phyloP scores from a whole-genome alignment of 2,797 vertebrate genomes.

The Enteromius unitaeniatus region DNA sequence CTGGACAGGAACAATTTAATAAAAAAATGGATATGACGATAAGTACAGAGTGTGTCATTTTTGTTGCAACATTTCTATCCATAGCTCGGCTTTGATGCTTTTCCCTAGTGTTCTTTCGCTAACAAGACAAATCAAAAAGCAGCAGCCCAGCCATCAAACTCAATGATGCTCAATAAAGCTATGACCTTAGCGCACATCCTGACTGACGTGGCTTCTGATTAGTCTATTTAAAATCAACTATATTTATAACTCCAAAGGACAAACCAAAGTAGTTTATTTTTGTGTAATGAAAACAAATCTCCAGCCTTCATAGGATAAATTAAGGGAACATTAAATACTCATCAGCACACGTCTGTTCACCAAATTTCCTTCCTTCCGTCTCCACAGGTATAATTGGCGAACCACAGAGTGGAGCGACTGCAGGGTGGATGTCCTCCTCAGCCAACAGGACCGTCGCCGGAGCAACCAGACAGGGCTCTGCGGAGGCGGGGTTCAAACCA shows the following conservation, averaged over 20 bases:
- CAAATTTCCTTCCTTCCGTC: background rate
- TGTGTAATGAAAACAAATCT: background rate
- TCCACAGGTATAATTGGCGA: slow-evolving; percentile 88
- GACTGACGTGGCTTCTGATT: background rate
- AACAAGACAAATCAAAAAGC: slow-evolving; percentile 44
- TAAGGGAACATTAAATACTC: slow-evolving; percentile 19
- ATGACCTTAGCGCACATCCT: slow-evolving; percentile 6
- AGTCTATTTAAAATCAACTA: slow-evolving; percentile 31
- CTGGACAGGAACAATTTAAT: background rate
- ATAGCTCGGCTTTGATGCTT: background rate
- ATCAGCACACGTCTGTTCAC: background rate
- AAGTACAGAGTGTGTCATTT: background rate
- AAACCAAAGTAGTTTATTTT: slow-evolving; percentile 26
- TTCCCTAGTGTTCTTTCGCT: slow-evolving; percentile 30
- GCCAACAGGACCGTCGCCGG: slow-evolving; percentile 92
- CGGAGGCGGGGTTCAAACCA: slow-evolving; percentile 89
- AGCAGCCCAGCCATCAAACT: slow-evolving; percentile 16
- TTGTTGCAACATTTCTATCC: slow-evolving; percentile 7
- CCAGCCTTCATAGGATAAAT: slow-evolving; percentile 15
- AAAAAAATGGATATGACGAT: background rate
- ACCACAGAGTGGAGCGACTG: slow-evolving; percentile 93
- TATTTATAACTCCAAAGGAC: slow-evolving; percentile 36
- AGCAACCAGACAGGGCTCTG: slow-evolving; percentile 93
- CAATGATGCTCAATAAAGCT: slow-evolving; percentile 34
- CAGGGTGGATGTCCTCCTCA: slow-evolving; percentile 89